Evolutionary conservation across 2,888 invertebrate genomes (phyloP).

Genomic region (Oxystoma pomonae): DNA sequence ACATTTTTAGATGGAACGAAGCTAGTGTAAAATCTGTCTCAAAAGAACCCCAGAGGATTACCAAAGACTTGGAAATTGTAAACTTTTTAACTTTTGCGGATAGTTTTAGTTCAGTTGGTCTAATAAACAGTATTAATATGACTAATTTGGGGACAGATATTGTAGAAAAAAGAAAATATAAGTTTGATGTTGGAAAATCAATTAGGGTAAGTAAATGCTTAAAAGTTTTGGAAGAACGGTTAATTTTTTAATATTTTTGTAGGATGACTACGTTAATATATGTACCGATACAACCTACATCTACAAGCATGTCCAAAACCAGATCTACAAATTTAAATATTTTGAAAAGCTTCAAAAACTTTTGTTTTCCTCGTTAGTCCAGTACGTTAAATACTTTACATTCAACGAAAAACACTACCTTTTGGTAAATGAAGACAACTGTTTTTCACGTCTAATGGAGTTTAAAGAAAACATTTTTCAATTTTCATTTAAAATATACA

Average conservation of each 20-base stretch:
- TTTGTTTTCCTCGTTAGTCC: slow-evolving; percentile 14
- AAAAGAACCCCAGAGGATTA: slow-evolving; percentile 44
- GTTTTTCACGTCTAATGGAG: slow-evolving; percentile 46
- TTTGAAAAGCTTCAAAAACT: slow-evolving; percentile 47
- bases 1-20: slow-evolving; percentile 45
- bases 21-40: slow-evolving; percentile 41
- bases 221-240: too few species aligned
- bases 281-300: slow-evolving; percentile 40
- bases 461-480: slow-evolving; percentile 40
- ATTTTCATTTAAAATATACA: slow-evolving; percentile 42
- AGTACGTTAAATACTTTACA: slow-evolving; percentile 29
- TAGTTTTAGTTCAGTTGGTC: slow-evolving; percentile 38
- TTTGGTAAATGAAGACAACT: slow-evolving; percentile 45
- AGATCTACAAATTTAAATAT: slow-evolving; percentile 50
- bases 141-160: slow-evolving; percentile 35
- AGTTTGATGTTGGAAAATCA: slow-evolving; percentile 32
- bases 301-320: slow-evolving; percentile 38
- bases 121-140: slow-evolving; percentile 41
- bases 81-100: slow-evolving; percentile 44
- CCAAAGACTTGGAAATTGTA: slow-evolving; percentile 49
- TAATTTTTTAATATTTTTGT: slow-evolving; percentile 26
- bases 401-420: slow-evolving; percentile 40
- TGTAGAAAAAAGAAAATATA: slow-evolving; percentile 31
- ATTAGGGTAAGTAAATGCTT: slow-evolving; percentile 33
- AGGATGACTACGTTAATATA: slow-evolving; percentile 39